These are phyloP conservation scores for Asarcornis scutulata DNA, from an alignment of 2,113 vertebrate genomes.

Conservation along the genomic window DNA sequence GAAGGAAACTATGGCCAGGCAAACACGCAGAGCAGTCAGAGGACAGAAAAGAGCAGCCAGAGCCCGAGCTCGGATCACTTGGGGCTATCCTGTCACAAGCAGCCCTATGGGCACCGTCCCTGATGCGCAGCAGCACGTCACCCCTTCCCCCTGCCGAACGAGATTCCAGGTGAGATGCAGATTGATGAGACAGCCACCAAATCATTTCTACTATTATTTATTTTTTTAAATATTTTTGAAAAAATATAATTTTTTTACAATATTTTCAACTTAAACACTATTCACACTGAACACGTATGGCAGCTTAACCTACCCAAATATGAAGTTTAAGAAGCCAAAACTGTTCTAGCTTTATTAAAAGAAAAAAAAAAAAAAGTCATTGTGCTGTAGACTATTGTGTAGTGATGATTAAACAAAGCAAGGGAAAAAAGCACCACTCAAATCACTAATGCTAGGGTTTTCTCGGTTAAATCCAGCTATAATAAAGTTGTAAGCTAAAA, in stretches of 20 bases:
- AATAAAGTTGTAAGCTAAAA: slow-evolving; percentile 19
- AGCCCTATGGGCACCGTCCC: neutral
- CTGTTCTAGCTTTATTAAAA: slow-evolving; percentile 83
- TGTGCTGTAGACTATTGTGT: slow-evolving; percentile 83
- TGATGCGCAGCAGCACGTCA: fast-evolving
- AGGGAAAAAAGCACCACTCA: slow-evolving; percentile 83
- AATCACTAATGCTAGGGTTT: slow-evolving; percentile 67
- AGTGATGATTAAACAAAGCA: slow-evolving; percentile 82
- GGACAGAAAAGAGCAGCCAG: neutral
- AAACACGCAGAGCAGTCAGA: fast-evolving
- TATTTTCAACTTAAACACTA: slow-evolving; percentile 93
- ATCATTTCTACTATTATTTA: slow-evolving; percentile 90
- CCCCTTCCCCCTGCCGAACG: neutral
- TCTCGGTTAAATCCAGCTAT: slow-evolving; percentile 60
- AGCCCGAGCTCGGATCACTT: neutral
- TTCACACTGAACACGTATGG: slow-evolving; percentile 88
- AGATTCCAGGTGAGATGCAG: neutral
- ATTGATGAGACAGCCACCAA: slow-evolving; percentile 64
- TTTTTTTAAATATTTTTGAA: slow-evolving; percentile 93
- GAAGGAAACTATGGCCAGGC: neutral
- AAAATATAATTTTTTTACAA: slow-evolving; percentile 92
- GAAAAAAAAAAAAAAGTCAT: slow-evolving; percentile 62
- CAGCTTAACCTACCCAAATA: slow-evolving; percentile 83
- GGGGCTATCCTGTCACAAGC: fast-evolving
- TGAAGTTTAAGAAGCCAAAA: slow-evolving; percentile 85